Base-by-base conservation (phyloP, 1,140 invertebrate genomes). In the Magallana gigas region DNA sequence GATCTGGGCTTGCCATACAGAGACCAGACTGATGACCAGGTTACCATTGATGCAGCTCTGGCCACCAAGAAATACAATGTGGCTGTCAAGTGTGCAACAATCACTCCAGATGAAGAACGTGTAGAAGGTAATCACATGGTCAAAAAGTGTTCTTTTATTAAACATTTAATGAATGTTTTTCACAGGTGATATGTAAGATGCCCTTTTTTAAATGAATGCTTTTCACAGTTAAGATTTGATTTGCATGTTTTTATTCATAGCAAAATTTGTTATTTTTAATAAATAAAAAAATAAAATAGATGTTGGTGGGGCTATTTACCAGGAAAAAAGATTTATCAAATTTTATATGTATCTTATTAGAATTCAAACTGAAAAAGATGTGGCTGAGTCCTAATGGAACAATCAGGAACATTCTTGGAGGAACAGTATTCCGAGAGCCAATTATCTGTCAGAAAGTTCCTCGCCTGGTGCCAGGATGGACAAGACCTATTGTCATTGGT, bases 381-480 rank as follows among this genome's bases (percentile, higher is more conserved):
- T 99, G 99, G 99, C 98, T 98, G 93, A 98, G 98, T 87, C 99
- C 99, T 0, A 99, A 99, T 94, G 99, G 99, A 87, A 99, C 99
- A 11, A 99, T 99, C 91, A 96, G 99, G 93, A 99, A 99, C 94
- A 99, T 99, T 93, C 96, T 99, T 6, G 99, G 98, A 14, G 98
- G 99, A 8, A 95, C 95, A 57, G 95, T 95, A n/a, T 95, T 95
- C 92, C 96, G 99, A 91, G 99, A 99, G 95, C 98, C 99, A 48
- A 99, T 99, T 93, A 97, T 99, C 90, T 99, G 99, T 94, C 97
- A 99, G 93, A 99, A 99, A 92, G 98, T 99, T 94, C 99, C 99
- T 14, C 96, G 98, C 88, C 95, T 99, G 85, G 98, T 99, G 0
- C 97, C 97, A 58, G 97, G 98, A 56, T 99, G 99, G 99, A 97